These are phyloP conservation scores for Orthosia gothica DNA, from an alignment of 2,888 invertebrate species.

Conservation along the genomic window DNA sequence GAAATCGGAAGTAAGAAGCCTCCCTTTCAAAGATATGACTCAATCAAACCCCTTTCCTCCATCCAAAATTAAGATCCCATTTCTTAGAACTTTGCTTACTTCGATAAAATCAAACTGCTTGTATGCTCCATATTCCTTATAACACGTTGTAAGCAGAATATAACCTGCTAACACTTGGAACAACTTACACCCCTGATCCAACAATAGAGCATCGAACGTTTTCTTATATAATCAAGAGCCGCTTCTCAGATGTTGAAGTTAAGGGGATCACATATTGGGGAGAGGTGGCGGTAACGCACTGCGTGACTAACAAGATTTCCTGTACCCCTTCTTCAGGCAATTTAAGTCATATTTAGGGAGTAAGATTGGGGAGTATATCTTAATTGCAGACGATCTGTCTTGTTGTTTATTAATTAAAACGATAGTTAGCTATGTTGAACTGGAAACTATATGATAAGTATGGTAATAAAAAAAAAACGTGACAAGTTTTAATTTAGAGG, in stretches of 20 bases:
- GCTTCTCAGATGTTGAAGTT: conserved; percentile 73
- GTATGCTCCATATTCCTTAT: conserved; percentile 71
- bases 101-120: conserved; percentile 38
- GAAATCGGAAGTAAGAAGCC: too few species aligned
- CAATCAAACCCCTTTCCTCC: conserved; percentile 10
- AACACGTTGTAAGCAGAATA: conserved; percentile 67
- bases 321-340: conserved; percentile 18
- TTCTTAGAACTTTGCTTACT: conserved; percentile 16
- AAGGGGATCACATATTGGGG: conserved; percentile 53
- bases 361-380: not conserved
- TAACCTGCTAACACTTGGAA: conserved; percentile 73
- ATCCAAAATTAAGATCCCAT: conserved; percentile 19
- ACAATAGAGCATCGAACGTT: conserved; percentile 83
- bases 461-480: not conserved
- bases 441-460: not conserved
- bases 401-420: conserved; percentile 3
- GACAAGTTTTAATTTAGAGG: not conserved
- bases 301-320: conserved; percentile 55
- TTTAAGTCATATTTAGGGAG: conserved; percentile 14
- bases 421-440: not conserved
- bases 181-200: conserved; percentile 79
- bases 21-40: conserved; percentile 12
- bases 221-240: conserved; percentile 86
- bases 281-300: conserved; percentile 37
- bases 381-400: not conserved